A percentile compares a stretch with the other conserved stretches of the same genome.
Conservation (phyloP, 2,888 invertebrate genomes). For the Leptinotarsa peninsularis region DNA sequence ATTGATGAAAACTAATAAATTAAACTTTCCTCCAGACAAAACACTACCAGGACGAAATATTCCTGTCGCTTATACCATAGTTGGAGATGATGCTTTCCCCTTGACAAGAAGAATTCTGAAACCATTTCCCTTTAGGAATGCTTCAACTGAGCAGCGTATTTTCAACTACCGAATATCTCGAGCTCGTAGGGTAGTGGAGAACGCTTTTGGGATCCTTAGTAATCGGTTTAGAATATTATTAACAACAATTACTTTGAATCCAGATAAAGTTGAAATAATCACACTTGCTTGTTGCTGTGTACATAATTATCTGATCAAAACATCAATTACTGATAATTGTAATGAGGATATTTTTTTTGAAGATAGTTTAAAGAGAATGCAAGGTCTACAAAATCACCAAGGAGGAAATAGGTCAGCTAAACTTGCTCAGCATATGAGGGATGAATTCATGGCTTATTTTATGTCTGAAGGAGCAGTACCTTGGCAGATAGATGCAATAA, state of each 20-base stretch:
- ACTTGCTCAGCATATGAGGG: conserved; percentile 4
- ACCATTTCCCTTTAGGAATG: conserved; percentile 48
- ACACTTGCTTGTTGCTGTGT: conserved; percentile 3
- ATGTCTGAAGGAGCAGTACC: not conserved
- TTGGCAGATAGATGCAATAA: conserved; percentile 17
- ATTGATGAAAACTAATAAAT: conserved; percentile 41
- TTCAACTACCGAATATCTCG: conserved; percentile 42
- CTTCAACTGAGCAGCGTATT: conserved; percentile 37
- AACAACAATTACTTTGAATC: conserved; percentile 30
- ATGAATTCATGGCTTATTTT: conserved; percentile 16
- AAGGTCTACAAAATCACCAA: not conserved
- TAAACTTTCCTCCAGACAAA: conserved; percentile 50
- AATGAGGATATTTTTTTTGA: conserved; percentile 1
- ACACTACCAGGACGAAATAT: conserved; percentile 44
- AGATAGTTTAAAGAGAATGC: not conserved
- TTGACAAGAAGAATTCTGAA: conserved; percentile 50
- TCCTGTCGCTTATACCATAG: conserved; percentile 49
- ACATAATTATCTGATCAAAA: conserved; percentile 13
- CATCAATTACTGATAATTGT: not conserved
- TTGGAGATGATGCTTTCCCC: conserved; percentile 56
- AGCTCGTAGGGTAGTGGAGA: conserved; percentile 41
- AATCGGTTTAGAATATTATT: conserved; percentile 43
- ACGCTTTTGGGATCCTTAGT: conserved; percentile 43
- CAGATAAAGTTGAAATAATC: conserved; percentile 6
- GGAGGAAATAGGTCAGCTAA: conserved; percentile 2